These are phyloP conservation scores for Passer domesticus DNA, from an alignment of 2,113 vertebrate species.

Conservation along the genomic window DNA sequence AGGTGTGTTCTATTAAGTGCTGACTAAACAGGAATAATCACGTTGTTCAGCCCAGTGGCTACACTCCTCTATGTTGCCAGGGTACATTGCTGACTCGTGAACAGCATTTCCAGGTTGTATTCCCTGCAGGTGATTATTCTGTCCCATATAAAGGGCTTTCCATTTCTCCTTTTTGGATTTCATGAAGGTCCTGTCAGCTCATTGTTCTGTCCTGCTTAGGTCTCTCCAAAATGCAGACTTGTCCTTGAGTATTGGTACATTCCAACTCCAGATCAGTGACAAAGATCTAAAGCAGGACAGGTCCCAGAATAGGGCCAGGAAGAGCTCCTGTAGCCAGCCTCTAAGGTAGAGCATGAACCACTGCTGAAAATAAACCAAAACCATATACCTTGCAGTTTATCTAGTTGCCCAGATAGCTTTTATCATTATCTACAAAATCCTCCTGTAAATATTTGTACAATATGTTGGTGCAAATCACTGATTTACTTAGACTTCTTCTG, in stretches of 20 bases:
- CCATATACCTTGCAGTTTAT: not conserved
- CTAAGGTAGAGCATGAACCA: not conserved
- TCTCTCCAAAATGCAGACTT: not conserved
- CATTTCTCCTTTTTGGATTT: not conserved
- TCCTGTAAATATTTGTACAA: not conserved
- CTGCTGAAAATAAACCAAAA: not conserved
- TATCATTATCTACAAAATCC: not conserved
- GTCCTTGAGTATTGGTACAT: not conserved
- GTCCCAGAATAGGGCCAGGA: not conserved
- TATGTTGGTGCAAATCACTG: not conserved
- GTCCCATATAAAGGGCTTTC: not conserved
- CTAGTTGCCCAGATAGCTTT: not conserved
- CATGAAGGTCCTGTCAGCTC: not conserved
- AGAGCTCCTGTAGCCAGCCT: not conserved
- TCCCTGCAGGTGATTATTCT: not conserved
- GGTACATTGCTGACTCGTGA: not conserved
- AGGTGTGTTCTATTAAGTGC: not conserved
- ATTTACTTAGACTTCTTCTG: not conserved
- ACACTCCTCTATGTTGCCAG: not conserved
- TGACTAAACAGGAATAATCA: slow-evolving; percentile 12
- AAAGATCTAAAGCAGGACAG: slow-evolving; percentile 2
- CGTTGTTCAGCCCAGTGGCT: not conserved
- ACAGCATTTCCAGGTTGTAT: not conserved
- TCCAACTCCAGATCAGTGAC: not conserved
- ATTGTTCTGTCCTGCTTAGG: not conserved